Evolutionary conservation across 2,797 vertebrate species (phyloP).

Genomic region (Girardinus metallicus): DNA sequence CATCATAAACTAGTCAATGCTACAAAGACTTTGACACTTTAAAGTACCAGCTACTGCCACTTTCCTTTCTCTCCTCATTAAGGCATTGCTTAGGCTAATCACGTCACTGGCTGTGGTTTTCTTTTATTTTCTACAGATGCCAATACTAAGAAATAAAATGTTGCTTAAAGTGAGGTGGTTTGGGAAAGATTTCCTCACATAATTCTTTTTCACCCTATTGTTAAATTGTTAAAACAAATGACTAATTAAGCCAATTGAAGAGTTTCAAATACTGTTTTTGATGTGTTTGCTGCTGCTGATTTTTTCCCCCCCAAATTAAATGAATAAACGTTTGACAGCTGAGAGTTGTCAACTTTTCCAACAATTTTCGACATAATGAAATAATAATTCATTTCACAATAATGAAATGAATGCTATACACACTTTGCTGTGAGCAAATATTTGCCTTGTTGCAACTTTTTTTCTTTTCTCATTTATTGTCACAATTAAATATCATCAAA

Average conservation of each 20-base stretch:
- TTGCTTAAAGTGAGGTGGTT: conserved; percentile 86
- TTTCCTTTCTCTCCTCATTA: conserved; percentile 83
- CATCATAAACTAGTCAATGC: conserved; percentile 98
- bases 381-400: too few species aligned
- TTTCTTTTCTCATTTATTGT: not conserved
- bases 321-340: not conserved
- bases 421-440: not conserved
- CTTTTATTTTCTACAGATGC: conserved; percentile 62
- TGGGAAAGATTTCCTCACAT: conserved; percentile 75
- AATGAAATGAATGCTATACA: not conserved
- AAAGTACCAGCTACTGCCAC: conserved; percentile 92
- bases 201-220: conserved; percentile 1
- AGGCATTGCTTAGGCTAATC: conserved; percentile 84
- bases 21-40: conserved; percentile 98
- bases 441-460: not conserved
- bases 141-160: conserved; percentile 83
- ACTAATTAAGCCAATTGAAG: not conserved
- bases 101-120: conserved; percentile 83
- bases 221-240: not conserved
- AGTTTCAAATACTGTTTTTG: conserved; percentile 8
- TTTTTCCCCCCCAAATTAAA: not conserved
- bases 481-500: not conserved
- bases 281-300: conserved; percentile 10
- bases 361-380: too few species aligned
- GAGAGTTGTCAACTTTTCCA: not conserved